Base-by-base conservation (phyloP, 2,113 vertebrate species). In the Ginglymostoma cirratum region DNA sequence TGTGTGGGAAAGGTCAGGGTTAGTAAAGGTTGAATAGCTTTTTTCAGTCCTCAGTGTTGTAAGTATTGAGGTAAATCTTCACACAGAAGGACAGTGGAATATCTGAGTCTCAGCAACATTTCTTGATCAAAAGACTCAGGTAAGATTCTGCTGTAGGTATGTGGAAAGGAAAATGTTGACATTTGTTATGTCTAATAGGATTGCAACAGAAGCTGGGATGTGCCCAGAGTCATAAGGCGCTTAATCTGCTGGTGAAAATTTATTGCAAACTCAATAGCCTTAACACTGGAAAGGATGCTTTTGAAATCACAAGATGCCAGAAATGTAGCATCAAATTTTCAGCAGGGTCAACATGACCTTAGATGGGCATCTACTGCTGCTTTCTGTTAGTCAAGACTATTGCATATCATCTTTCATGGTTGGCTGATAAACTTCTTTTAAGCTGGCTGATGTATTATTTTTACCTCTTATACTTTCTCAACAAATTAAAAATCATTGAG, bases 221-320 rank as follows among this genome's bases (percentile, higher is more conserved):
- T 38, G 10, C 38, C 42, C 1, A n/a, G 30, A 92, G 52, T 92
- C 65, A 55, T 92, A 55, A 61, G 55, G 30, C 55, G 30, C 30
- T 55, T 61, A 65, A 34, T 30, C 30, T 65, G 52, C 30, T 92
- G 30, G 15, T 65, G 87, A 65, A 61, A 92, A 92, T 65, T 92
- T 27, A 52, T 89, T 89, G 86, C 52, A 89, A 89, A 89, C 86
- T 89, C 55, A 89, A 89, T 55, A 89, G 48, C 48, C 86, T 89
- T 89, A 89, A 24, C 55, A 45, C 15, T 89, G 86, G 48, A 55
- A 30, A 10, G 27, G 24, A 48, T 55, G 48, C 52, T 89, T 89
- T 48, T 55, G 45, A 27, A 27, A 55, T 89, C 24, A 12, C 30
- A 27, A 89, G 48, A 21, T 48, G 2, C 48, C 86, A 55, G 45